These are phyloP conservation scores for Tricholaema leucomelas DNA, from an alignment of 2,113 vertebrate genomes.

Conservation along the genomic window DNA sequence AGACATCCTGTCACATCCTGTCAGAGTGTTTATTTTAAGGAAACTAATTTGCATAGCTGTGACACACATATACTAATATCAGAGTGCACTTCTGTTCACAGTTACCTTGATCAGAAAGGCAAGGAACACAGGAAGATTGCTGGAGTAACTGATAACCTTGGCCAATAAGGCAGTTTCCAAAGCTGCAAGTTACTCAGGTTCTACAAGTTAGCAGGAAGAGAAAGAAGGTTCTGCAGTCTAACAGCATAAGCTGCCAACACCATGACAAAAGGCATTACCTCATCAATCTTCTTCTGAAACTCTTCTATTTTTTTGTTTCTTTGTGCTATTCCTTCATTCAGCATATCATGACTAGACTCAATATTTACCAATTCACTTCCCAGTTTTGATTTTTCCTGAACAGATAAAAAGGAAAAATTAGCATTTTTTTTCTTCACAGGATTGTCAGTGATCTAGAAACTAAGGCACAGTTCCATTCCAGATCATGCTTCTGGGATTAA, in stretches of 20 bases:
- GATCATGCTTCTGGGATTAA: neutral
- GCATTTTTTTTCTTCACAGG: neutral
- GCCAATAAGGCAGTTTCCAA: neutral
- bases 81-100: neutral
- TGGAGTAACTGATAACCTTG: neutral
- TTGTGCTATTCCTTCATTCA: constrained; percentile 73
- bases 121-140: neutral
- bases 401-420: constrained; percentile 14
- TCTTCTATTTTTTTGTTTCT: constrained; percentile 75
- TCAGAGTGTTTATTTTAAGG: no score
- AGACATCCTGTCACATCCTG: no score
- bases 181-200: neutral
- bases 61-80: neutral
- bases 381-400: constrained; percentile 89
- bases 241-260: neutral
- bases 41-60: neutral
- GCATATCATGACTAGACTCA: constrained; percentile 78
- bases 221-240: neutral
- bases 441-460: neutral
- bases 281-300: constrained; percentile 78
- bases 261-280: constrained; percentile 72
- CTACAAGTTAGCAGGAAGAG: neutral
- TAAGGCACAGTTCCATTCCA: neutral
- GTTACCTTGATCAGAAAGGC: neutral
- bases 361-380: constrained; percentile 87